Percentiles rank a stretch among this genome's conserved stretches.
Evolutionary conservation across 1,140 invertebrate species (phyloP).

Genomic region (Macrosteles quadrilineatus): DNA sequence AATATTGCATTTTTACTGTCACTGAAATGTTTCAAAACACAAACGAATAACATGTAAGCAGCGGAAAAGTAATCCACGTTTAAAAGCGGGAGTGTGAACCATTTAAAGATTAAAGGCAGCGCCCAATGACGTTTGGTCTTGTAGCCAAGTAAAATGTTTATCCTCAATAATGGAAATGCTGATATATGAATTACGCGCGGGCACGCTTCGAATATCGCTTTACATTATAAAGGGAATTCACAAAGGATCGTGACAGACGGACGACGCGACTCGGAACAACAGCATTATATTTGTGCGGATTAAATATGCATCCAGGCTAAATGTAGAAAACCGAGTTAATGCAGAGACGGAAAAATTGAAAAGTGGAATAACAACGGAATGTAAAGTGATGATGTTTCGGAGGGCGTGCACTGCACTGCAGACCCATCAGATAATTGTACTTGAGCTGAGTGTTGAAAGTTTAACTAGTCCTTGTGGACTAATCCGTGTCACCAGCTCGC

Average conservation of each 20-base stretch:
- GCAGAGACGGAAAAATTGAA: not conserved
- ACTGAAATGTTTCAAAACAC: no score
- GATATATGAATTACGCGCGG: no score
- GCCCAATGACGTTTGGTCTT: no score
- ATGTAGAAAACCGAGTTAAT: constrained; percentile 23
- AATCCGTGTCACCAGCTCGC: not conserved
- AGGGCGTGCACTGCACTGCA: not conserved
- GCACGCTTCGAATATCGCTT: no score
- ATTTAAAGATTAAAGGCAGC: no score
- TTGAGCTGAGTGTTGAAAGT: not conserved
- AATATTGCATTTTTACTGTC: no score
- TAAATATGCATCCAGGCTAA: constrained; percentile 17
- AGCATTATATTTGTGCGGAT: constrained; percentile 17
- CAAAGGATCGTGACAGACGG: constrained; percentile 8
- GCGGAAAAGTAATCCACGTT: no score
- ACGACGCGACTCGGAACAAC: not conserved
- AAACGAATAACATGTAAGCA: no score
- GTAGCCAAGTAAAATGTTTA: no score
- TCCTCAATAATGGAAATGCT: no score
- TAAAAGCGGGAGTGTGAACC: no score
- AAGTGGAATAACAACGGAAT: constrained; percentile 11
- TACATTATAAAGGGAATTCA: constrained; percentile 13
- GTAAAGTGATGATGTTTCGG: not conserved
- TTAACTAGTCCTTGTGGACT: constrained; percentile 1
- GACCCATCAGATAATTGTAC: not conserved